Evolutionary conservation across 2,888 invertebrate species (phyloP), one percentile per base, ranked within the genome.

Genomic region (Rapana venosa): DNA sequence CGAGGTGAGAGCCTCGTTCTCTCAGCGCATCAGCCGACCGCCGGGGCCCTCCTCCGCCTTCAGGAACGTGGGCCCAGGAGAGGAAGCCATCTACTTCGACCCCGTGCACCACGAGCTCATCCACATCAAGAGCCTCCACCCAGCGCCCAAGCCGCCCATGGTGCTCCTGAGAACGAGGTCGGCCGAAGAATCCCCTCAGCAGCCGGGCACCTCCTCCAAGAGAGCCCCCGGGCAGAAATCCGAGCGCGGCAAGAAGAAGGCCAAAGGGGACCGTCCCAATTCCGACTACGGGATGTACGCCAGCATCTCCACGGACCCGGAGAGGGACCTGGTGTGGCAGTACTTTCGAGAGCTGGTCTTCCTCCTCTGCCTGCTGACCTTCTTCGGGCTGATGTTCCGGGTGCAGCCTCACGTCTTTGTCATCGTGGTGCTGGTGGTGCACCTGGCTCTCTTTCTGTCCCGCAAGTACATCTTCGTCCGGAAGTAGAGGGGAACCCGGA

Each of bases 381-480:
- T 90, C 86, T n/a, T 88, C 17, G 83, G 70, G 36, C 77, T 90
- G 77, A 35, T 70, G 77, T 79, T 88, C 36, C 35, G 66, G 20
- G 70, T 90, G 22, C 32, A 47, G 70, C 87, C 87, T 70, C 81
- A 87, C 84, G n/a, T 84, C 36, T 88, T 90, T 26, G 61, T 90
- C 15, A 20, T 47, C n/a, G 35, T 47, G 32, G 88, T 90, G 13
- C 47, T 85, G 32, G 88, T 26, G 56, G 74, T 85, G 17, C 66
- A 81, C 30, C 20, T 70, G 70, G 35, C n/a, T 15, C 36, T 89
- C 56, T 70, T 70, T 30, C 26, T 84, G 70, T 87, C 74, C 74
- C 15, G 87, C 74, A 86, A 86, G 86, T 86, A 66, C 66, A 86
- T 86, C 32, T 86, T 86, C 32, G 32, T 86, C 26, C 26, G 86